Conservation (phyloP, 2,113 vertebrate species). For the Chelonoidis abingdonii region DNA sequence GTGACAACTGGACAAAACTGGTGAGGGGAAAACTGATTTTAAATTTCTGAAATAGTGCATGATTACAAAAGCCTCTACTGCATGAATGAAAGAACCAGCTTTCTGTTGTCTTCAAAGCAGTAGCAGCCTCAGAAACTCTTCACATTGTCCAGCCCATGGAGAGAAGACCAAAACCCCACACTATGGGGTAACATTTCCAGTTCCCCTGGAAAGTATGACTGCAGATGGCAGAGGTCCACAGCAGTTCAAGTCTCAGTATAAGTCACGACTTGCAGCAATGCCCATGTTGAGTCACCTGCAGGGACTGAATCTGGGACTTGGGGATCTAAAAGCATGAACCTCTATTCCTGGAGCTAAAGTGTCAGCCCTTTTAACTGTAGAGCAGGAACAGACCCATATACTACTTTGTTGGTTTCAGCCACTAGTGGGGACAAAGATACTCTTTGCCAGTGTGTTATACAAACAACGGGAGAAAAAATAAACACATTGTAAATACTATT, state of each 20-base stretch:
- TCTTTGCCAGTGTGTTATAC: background rate
- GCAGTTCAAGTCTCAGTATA: background rate
- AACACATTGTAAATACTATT: background rate
- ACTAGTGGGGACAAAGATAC: background rate
- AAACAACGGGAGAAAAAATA: conserved; percentile 5
- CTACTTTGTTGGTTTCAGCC: background rate
- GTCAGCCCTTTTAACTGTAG: background rate
- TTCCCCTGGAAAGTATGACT: background rate
- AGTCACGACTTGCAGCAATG: background rate
- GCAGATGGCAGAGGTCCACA: background rate
- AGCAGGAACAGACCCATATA: background rate
- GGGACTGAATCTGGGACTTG: background rate
- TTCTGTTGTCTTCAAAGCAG: background rate
- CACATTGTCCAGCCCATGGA: background rate
- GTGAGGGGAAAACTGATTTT: conserved; percentile 17
- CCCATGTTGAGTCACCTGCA: background rate
- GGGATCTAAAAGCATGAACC: background rate
- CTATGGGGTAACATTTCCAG: background rate
- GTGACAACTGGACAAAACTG: background rate
- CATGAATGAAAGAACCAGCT: background rate
- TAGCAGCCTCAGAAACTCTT: background rate
- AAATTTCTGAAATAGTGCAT: background rate
- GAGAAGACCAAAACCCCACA: background rate
- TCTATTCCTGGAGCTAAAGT: background rate
- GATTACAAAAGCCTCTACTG: background rate